Evolutionary conservation across 2,113 vertebrate genomes (phyloP), one percentile per base, ranked within the genome.

Genomic region (Heteronetta atricapilla): DNA sequence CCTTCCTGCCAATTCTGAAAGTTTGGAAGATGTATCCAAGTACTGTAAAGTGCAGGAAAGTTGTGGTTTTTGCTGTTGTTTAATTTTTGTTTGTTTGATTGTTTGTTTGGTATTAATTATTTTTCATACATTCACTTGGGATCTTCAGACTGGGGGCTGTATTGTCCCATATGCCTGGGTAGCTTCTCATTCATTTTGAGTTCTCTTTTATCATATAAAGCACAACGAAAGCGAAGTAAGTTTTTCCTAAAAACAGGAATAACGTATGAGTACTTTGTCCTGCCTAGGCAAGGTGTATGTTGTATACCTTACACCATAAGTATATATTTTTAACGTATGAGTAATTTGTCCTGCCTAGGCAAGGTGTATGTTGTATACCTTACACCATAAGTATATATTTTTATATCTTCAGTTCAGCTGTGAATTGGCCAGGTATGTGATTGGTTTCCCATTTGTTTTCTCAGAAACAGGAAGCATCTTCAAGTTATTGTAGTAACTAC

Each of bases 121-220:
- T 91, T 89, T 85, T 76, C 55, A 46, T 36, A 40, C 11, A 14
- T 52, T 91, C 56, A n/a, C 13, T 85, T 25, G 8, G 21, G 42
- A 34, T 52, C 22, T 92, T 94, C 82, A 38, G 25, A n/a, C 2
- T 67, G 29, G 20, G 29, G 31, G 1, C 44, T 82, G 11, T 78
- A 22, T 15, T 1, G 0, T 93, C 34, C 50, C 1, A 0, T 78
- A 16, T 60, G 8, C 79, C 82, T 64, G 28, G 34, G 5, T 22
- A 80, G 56, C 26, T n/a, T 70, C 15, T 66, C 44, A 28, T 60
- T 11, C 29, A 50, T 75, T 80, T 62, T 52, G 25, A 38, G 25
- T 75, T 89, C 42, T 74, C 23, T 78, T 74, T 63, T 64, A 11
- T 38, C 31, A 5, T 31, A 38, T 42, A 70, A 62, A 82, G 16